These are phyloP conservation scores for Xestobium rufovillosum DNA, from an alignment of 2,888 invertebrate genomes.

Conservation along the genomic window DNA sequence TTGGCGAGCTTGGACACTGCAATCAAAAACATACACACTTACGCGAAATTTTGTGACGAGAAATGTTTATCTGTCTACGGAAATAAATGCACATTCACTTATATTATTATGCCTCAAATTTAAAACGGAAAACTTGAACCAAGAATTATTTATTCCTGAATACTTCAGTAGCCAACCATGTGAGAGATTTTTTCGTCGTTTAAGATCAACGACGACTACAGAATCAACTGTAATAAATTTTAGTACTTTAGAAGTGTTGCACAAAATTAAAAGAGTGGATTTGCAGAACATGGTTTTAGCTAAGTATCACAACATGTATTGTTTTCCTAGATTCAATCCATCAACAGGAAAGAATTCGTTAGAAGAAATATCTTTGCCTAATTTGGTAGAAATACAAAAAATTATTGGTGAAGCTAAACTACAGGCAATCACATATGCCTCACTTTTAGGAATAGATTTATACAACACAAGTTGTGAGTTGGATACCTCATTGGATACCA, in stretches of 20 bases:
- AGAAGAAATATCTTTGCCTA: too few species aligned
- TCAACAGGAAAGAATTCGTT: too few species aligned
- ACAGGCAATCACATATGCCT: too few species aligned
- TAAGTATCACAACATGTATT: too few species aligned
- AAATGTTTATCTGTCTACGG: slow-evolving; percentile 10
- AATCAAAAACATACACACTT: slow-evolving; percentile 3
- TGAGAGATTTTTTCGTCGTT: slow-evolving; percentile 13
- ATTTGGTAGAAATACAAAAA: too few species aligned
- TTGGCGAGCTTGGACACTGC: too few species aligned
- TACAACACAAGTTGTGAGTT: too few species aligned
- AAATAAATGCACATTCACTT: slow-evolving; percentile 12
- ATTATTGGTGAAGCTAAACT: too few species aligned
- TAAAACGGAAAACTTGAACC: slow-evolving; percentile 1
- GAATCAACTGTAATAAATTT: slow-evolving; percentile 11
- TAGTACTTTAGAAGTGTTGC: slow-evolving; percentile 9
- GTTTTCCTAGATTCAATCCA: too few species aligned
- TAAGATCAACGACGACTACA: slow-evolving; percentile 11
- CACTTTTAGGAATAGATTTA: too few species aligned
- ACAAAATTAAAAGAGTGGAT: slow-evolving; percentile 10
- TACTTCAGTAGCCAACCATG: slow-evolving; percentile 12
- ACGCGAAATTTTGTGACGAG: slow-evolving; percentile 8
- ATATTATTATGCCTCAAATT: slow-evolving; percentile 6
- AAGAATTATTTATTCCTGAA: slow-evolving; percentile 11
- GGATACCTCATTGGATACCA: too few species aligned
- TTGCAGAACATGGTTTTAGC: too few species aligned